Percentiles rank a stretch among this genome's conserved stretches.
These are phyloP conservation scores for Thalassarche chlororhynchos DNA, from an alignment of 2,113 vertebrate genomes.

Conservation along the genomic window DNA sequence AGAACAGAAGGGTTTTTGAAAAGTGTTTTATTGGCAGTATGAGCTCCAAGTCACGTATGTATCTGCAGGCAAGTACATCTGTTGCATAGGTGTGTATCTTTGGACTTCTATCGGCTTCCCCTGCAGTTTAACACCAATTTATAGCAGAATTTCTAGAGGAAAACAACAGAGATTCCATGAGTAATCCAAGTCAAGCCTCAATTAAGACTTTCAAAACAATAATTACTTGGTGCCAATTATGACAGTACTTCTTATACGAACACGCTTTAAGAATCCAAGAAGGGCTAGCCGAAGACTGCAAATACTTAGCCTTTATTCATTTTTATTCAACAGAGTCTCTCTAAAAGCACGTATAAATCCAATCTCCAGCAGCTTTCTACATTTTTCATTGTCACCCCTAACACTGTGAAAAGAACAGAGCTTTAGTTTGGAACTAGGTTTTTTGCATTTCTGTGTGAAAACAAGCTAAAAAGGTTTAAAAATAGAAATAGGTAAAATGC, in stretches of 20 bases:
- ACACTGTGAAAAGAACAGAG: neutral
- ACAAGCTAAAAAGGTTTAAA: neutral
- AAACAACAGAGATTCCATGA: neutral
- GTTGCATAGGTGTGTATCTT: neutral
- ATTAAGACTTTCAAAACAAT: constrained; percentile 42
- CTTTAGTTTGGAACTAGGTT: neutral
- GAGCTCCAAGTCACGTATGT: neutral
- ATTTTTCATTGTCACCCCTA: neutral
- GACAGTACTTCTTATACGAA: neutral
- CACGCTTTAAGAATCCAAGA: neutral
- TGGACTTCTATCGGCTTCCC: neutral
- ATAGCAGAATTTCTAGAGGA: constrained; percentile 8
- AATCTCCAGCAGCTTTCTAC: neutral
- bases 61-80: neutral
- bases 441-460: neutral
- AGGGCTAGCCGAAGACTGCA: neutral
- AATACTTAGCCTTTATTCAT: neutral
- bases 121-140: neutral
- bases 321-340: neutral
- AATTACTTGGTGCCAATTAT: constrained; percentile 35
- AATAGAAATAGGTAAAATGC: neutral
- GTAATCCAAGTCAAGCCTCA: constrained; percentile 29
- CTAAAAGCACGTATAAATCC: neutral
- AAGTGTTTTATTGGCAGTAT: neutral
- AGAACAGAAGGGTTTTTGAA: neutral